Base-by-base conservation (phyloP, 2,797 vertebrate genomes). In the Acropternis orthonyx region DNA sequence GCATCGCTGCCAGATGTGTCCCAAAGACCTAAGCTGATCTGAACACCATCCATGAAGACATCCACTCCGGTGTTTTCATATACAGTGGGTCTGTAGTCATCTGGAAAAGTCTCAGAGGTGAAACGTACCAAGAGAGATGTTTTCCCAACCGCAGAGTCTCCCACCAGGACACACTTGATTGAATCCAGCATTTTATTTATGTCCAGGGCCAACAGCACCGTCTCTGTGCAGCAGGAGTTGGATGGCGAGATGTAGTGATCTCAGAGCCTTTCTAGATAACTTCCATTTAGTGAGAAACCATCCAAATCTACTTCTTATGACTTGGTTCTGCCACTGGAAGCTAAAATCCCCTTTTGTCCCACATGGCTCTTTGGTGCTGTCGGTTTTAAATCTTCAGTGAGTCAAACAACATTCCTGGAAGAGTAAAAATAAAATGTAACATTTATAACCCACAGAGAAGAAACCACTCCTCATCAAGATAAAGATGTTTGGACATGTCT, bases 21-120 rank as follows among this genome's bases (percentile, higher is more conserved):
- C 99, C 99, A 99, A 76, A 99, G 98, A 9, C 99, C 99, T 77
- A 99, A 97, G 92, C 98, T 99, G 90, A 99, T 99, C 97, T 99
- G 99, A 54, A 98, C 96, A 7, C 99, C 99, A 2, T 99, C 99
- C 99, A 99, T 99, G 97, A 98, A 99, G 59, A 99, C 99, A 2
- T 99, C 99, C 55, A 99, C 99, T 0, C 99, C 99, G 0, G 99
- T 99, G 93, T 99, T 99, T 78, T 99, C 99, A 21, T 99, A 99
- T 36, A 99, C 99, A 0, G 99, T 99, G 63, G 99, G 99, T 97
- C 97, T 99, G 96, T 99, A 99, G 71, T 96, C 81, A 37, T 99
- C 99, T 0, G 99, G 99, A 94, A 99, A 99, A 24, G 99, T 99
- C 97, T 99, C 99, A 0, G 99, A 99, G 46, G 99, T 99, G 96